phyloP scores from a whole-genome alignment of 2,888 invertebrate species.

The Stegophylla sp. region DNA sequence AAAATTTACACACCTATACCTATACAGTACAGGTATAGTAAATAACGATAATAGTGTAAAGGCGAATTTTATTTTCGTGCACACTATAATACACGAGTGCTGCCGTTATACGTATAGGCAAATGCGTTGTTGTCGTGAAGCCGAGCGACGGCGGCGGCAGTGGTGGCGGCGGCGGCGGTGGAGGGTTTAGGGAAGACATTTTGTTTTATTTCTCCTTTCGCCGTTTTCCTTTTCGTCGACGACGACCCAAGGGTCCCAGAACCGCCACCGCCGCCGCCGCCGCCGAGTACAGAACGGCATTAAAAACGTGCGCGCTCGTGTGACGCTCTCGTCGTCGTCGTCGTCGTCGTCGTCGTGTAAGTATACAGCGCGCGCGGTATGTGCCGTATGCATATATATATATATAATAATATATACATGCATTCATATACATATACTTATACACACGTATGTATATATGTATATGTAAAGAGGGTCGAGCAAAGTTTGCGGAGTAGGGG shows the following conservation, averaged over 20 bases:
- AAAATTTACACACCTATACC: no score
- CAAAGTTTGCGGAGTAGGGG: conserved; percentile 12
- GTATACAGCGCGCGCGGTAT: neutral
- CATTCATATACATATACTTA: neutral
- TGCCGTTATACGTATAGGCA: neutral
- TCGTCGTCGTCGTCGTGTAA: conserved; percentile 24
- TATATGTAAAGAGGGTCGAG: conserved; percentile 17
- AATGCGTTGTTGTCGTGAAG: conserved; percentile 13
- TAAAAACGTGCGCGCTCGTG: conserved; percentile 57
- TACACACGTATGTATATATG: neutral
- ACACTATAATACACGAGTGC: no score
- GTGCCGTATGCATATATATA: no score
- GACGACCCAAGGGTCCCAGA: conserved; percentile 39
- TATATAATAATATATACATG: neutral
- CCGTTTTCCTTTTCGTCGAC: conserved; percentile 46
- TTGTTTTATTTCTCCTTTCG: conserved; percentile 56
- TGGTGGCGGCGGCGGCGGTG: neutral
- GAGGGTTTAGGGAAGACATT: conserved; percentile 52
- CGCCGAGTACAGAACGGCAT: conserved; percentile 47
- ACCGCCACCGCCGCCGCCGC: conserved; percentile 22
- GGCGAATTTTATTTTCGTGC: no score
- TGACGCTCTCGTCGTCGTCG: conserved; percentile 56
- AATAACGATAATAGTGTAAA: no score
- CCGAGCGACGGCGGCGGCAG: neutral
- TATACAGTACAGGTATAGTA: no score